Evolutionary conservation across 2,113 vertebrate genomes (phyloP), one percentile per base, ranked within the genome.

Genomic region (Mungos mungo): DNA sequence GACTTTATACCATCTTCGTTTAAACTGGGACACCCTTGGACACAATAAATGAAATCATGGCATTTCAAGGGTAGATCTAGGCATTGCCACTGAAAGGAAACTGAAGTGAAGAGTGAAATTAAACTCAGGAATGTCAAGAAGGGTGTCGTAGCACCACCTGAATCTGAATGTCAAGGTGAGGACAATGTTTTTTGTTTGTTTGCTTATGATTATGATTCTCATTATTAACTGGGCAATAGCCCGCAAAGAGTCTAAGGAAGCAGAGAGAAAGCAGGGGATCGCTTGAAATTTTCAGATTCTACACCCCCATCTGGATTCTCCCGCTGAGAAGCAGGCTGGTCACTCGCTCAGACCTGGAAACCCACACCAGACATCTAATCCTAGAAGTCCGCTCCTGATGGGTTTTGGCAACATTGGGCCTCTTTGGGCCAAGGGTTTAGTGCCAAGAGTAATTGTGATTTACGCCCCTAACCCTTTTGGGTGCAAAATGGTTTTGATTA

Each of bases 401-500:
- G 65, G 85, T 80, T 98, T 97, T 98, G 98, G 98, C 98, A 99
- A 98, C n/a, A 52, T 33, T 92, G 83, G 98, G 98, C 98, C 98
- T 98, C 98, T 98, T 96, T 97, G 97, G 98, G 98, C 98, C 97
- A 98, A 98, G 80, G 98, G 98, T 98, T 98, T 98, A 98, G 98
- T 98, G 98, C 98, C 98, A 98, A 97, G 97, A 98, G 98, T 98
- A 99, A 98, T 99, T 98, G 98, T 99, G 99, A 99, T 99, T 99
- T 99, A 99, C 97, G 98, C 98, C 94, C 97, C 0, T 92, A 94
- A 97, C 98, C 98, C 98, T 97, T 99, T 98, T 98, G 98, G 98
- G 99, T 98, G 98, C 98, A 99, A 99, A 99, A 98, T 99, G 99
- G 98, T 99, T 99, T 99, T 99, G 99, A 99, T 99, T 99, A 99